These are phyloP conservation scores for Uloborus plumipes DNA, from an alignment of 2,888 invertebrate species.

Conservation along the genomic window DNA sequence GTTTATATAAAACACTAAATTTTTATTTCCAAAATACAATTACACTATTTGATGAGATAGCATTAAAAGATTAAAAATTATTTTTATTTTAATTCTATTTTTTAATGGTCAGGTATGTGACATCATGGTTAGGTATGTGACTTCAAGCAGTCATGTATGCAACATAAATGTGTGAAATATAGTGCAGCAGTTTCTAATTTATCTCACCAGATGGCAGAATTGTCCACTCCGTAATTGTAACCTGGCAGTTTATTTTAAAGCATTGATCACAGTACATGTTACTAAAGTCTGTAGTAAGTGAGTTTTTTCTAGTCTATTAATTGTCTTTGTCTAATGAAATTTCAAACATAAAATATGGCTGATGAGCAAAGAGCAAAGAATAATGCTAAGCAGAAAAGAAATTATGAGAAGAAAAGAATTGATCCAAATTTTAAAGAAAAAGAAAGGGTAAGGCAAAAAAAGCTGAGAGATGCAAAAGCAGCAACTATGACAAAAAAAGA, in stretches of 20 bases:
- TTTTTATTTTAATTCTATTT: not conserved
- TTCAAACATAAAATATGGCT: not conserved
- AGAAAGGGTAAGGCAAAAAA: not conserved
- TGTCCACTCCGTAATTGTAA: not conserved
- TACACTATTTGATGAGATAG: not conserved
- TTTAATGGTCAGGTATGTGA: conserved; percentile 4
- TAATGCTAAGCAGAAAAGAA: not conserved
- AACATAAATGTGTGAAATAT: not conserved
- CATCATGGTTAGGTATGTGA: too few relatives aligned
- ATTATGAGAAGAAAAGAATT: not conserved
- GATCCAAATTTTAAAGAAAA: not conserved
- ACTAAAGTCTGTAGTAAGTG: not conserved
- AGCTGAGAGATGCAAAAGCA: not conserved
- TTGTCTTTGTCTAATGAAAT: not conserved
- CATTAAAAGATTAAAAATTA: not conserved
- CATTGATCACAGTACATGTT: not conserved
- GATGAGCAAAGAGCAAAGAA: not conserved
- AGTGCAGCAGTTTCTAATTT: not conserved
- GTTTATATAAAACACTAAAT: not conserved
- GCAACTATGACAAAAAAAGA: conserved; percentile 4
- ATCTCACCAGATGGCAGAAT: not conserved
- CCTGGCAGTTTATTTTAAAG: not conserved
- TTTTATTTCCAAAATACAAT: not conserved
- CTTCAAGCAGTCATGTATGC: not conserved
- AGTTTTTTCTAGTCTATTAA: not conserved